These are phyloP conservation scores for Pseudeuparius sepicola DNA, from an alignment of 2,888 invertebrate species.

Conservation along the genomic window DNA sequence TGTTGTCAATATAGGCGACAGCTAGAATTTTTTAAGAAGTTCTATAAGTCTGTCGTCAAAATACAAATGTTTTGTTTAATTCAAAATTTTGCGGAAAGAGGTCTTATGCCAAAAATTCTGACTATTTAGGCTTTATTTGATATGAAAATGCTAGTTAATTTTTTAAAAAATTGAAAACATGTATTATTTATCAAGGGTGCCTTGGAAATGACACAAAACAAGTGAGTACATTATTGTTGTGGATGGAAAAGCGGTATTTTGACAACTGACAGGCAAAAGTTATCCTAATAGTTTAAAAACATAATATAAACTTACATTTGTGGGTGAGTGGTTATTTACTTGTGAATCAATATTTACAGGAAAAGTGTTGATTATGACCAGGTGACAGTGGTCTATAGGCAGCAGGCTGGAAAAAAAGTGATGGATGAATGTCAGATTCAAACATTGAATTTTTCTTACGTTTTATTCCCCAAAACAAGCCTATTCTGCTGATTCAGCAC, in stretches of 20 bases:
- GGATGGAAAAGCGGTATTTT: no score
- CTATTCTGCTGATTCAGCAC: conserved; percentile 76
- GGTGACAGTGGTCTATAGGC: conserved; percentile 77
- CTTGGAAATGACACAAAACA: no score
- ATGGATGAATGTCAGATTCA: background rate
- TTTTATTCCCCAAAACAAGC: conserved; percentile 49
- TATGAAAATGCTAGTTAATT: no score
- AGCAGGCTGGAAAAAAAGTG: conserved; percentile 46
- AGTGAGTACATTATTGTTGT: no score
- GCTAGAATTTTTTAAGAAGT: no score
- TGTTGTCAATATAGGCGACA: conserved; percentile 61
- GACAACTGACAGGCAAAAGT: conserved; percentile 16
- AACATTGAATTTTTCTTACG: conserved; percentile 35
- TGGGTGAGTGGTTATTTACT: conserved; percentile 60
- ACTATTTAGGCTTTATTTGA: no score
- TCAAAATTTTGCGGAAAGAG: no score
- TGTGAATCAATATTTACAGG: conserved; percentile 71
- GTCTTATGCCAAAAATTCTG: no score
- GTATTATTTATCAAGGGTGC: no score
- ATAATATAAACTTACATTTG: conserved; percentile 47
- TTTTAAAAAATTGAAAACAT: no score
- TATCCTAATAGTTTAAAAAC: background rate
- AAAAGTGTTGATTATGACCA: conserved; percentile 82
- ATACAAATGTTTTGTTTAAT: no score
- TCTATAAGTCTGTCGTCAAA: no score